These are phyloP conservation scores for Lerista edwardsae DNA, from an alignment of 2,797 vertebrate genomes.

Conservation along the genomic window DNA sequence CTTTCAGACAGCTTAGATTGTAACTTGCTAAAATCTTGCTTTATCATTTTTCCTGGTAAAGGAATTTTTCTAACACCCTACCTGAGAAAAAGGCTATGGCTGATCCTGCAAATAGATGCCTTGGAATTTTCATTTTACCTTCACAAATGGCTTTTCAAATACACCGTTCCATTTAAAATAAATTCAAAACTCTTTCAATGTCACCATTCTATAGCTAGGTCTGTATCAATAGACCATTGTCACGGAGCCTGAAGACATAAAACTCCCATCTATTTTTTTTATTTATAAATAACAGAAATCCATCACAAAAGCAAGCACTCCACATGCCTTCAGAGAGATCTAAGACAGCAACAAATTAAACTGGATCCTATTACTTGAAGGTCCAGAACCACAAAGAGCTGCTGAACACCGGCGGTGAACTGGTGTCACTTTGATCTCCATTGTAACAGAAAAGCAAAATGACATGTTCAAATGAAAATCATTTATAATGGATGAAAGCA, in stretches of 20 bases:
- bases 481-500: slow-evolving; percentile 70
- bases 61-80: neutral
- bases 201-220: slow-evolving; percentile 26
- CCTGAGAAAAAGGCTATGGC: slow-evolving; percentile 4
- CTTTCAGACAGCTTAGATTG: neutral
- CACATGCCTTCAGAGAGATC: slow-evolving; percentile 67
- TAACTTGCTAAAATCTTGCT: slow-evolving; percentile 21
- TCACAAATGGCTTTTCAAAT: slow-evolving; percentile 22
- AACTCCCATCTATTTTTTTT: slow-evolving; percentile 39
- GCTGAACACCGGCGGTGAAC: slow-evolving; percentile 56
- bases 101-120: neutral
- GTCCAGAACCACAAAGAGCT: slow-evolving; percentile 63
- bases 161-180: slow-evolving; percentile 29
- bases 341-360: slow-evolving; percentile 72
- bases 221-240: slow-evolving; percentile 19
- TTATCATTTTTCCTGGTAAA: slow-evolving; percentile 17
- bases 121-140: slow-evolving; percentile 38
- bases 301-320: slow-evolving; percentile 17
- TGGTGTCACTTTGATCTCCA: slow-evolving; percentile 71
- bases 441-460: slow-evolving; percentile 66
- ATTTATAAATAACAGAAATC: slow-evolving; percentile 32
- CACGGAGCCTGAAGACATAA: slow-evolving; percentile 26
- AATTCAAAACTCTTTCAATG: slow-evolving; percentile 39
- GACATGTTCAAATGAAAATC: slow-evolving; percentile 68
- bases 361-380: slow-evolving; percentile 70